A percentile compares a stretch with the other conserved stretches of the same genome.
Evolutionary conservation across 2,113 vertebrate species (phyloP).

Genomic region (Oreocharis arfaki): DNA sequence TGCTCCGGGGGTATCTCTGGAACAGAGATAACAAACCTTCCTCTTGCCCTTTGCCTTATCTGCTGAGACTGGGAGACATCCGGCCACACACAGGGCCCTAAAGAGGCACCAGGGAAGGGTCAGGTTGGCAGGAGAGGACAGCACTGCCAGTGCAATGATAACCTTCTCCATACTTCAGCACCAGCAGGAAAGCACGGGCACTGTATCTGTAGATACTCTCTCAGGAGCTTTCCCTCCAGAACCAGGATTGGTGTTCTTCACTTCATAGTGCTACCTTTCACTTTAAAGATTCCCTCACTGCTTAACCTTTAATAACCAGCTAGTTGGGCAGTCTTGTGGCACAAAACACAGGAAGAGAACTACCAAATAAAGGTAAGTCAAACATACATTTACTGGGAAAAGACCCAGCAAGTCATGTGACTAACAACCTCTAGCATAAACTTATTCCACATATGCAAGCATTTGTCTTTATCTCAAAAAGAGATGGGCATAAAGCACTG

Average conservation of each 20-base stretch:
- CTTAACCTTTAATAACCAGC: neutral
- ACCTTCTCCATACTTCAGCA: neutral
- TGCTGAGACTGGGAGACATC: neutral
- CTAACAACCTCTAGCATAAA: neutral
- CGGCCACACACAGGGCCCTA: neutral
- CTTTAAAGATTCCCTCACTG: neutral
- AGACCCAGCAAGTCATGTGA: neutral
- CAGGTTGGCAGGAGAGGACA: neutral
- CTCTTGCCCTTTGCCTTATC: slow-evolving; percentile 6
- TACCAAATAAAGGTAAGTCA: neutral
- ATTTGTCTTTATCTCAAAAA: neutral
- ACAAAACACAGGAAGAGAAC: neutral
- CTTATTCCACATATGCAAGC: neutral
- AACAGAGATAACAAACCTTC: neutral
- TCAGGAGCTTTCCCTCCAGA: neutral
- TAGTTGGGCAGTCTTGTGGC: neutral
- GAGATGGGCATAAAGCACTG: neutral
- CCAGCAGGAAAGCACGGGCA: neutral
- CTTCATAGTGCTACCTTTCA: neutral
- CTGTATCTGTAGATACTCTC: neutral
- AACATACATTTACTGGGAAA: neutral
- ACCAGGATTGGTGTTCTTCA: neutral
- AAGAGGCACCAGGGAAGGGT: neutral
- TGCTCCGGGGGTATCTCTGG: neutral
- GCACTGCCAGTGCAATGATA: neutral